Conservation (phyloP, 2,888 invertebrate species). For the Dicyrtomina minuta region DNA sequence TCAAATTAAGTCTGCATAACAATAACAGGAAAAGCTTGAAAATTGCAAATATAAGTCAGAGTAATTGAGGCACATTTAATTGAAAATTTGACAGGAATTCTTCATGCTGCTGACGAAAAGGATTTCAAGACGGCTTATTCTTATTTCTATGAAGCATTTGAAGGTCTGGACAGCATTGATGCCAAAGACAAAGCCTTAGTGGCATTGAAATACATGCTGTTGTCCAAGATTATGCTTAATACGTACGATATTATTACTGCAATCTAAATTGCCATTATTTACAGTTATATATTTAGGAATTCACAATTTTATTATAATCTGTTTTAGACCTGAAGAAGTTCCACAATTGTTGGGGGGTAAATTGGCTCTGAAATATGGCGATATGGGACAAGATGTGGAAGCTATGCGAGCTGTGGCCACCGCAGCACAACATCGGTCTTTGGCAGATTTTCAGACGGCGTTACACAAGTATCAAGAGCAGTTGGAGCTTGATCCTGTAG, state of each 20-base stretch:
- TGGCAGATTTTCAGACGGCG: conserved; percentile 91
- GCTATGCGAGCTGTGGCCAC: conserved; percentile 97
- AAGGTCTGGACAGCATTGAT: conserved; percentile 95
- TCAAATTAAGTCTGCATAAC: too few relatives aligned
- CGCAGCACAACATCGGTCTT: conserved; percentile 92
- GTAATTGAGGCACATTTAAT: too few relatives aligned
- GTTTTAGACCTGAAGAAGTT: conserved; percentile 89
- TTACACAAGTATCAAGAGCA: conserved; percentile 83
- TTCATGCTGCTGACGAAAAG: conserved; percentile 99
- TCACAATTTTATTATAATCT: conserved; percentile 15
- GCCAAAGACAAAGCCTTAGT: conserved; percentile 81
- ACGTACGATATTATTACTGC: conserved; percentile 55
- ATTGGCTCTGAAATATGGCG: conserved; percentile 89
- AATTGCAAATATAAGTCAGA: too few relatives aligned
- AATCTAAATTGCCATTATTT: background rate
- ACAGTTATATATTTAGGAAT: conserved; percentile 1
- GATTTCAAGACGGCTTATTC: conserved; percentile 99
- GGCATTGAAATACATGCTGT: conserved; percentile 97
- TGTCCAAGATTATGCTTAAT: conserved; percentile 97
- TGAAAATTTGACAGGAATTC: too few relatives aligned
- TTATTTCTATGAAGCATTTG: conserved; percentile 99
- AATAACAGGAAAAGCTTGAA: too few relatives aligned
- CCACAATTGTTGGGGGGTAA: conserved; percentile 94
- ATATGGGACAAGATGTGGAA: conserved; percentile 81
- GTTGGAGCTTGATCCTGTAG: conserved; percentile 87